phyloP scores from a whole-genome alignment of 2,797 vertebrate genomes.

The Allobates femoralis region DNA sequence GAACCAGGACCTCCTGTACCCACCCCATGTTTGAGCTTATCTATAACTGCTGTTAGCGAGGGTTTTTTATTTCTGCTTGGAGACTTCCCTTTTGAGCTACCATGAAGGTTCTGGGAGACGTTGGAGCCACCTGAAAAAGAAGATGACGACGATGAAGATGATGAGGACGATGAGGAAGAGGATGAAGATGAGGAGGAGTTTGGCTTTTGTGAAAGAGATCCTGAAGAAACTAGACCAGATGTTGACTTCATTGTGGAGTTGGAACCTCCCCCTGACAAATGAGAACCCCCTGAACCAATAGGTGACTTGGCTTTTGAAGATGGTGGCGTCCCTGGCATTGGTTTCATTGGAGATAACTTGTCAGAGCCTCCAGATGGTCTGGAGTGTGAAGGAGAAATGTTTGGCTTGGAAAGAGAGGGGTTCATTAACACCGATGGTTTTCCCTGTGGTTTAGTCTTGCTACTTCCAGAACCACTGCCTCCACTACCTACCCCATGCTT shows the following conservation, averaged over 20 bases:
- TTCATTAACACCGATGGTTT: slow-evolving; percentile 96
- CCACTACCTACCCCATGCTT: slow-evolving; percentile 91
- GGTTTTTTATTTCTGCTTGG: slow-evolving; percentile 99
- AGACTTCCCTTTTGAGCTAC: slow-evolving; percentile 95
- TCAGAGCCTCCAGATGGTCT: slow-evolving; percentile 88
- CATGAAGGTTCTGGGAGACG: slow-evolving; percentile 88
- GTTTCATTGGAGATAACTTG: slow-evolving; percentile 95
- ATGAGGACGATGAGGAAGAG: slow-evolving; percentile 77
- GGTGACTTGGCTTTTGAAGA: slow-evolving; percentile 98
- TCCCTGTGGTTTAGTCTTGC: slow-evolving; percentile 93
- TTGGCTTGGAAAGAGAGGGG: slow-evolving; percentile 92
- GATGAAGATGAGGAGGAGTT: slow-evolving; percentile 81
- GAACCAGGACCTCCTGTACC: slow-evolving; percentile 88
- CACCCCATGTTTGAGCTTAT: slow-evolving; percentile 97
- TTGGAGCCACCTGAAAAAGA: slow-evolving; percentile 72
- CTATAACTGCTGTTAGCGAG: slow-evolving; percentile 95
- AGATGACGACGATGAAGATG: slow-evolving; percentile 79
- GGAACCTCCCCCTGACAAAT: slow-evolving; percentile 81
- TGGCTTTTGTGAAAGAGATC: slow-evolving; percentile 79
- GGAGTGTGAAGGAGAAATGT: slow-evolving; percentile 97
- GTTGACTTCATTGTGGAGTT: slow-evolving; percentile 87
- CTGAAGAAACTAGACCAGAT: slow-evolving; percentile 86
- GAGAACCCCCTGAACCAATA: slow-evolving; percentile 88
- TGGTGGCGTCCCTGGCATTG: slow-evolving; percentile 92
- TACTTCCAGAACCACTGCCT: slow-evolving; percentile 79